Base-by-base conservation (phyloP, 2,888 invertebrate species). In the Eugnorisma glareosa region DNA sequence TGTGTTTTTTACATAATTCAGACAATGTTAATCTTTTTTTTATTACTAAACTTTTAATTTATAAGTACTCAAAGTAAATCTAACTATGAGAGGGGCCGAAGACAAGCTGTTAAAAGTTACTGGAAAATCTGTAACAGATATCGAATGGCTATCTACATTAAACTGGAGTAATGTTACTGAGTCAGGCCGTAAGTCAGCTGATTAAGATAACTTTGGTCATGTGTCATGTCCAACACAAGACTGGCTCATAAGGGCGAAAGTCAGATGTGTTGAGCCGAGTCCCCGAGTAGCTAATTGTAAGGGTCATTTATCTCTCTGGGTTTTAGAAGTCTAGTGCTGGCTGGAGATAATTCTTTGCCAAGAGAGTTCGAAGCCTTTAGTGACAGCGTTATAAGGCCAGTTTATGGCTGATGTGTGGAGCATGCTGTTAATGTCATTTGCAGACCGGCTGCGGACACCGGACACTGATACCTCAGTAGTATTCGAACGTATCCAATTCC, bases 181-280 rank as follows among this genome's bases (percentile, higher is more conserved):
- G n/a, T 11, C n/a, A 4, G 21, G 11, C 21, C 18, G n/a, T 28
- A 35, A 21, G 57, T 31, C 15, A 79, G 43, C 28, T 54, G 43
- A 71, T 45, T 77, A 10, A n/a, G 63, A 73, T 54, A 64, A 63
- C 73, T 72, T 77, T 71, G 21, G 11, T 31, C 37, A 45, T 72
- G 45, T 81, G 8, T 64, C 81, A 37, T 31, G 54, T 54, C 28
- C 37, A 35, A 24, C 35, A 24, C 37, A 21, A 11, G 21, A 43
- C 31, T 71, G 70, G 7, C 72, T 28, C 15, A 43, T 43, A 71
- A 61, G 40, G 51, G 43, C 24, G 5, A 35, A 18, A 77, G 43
- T 72, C 45, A 37, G 63, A 71, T n/a, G 24, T 11, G 28, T 8
- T 13, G 2, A 71, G 21, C 73, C 8, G 15, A 70, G 51, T 28